Evolutionary conservation across 2,888 invertebrate genomes (phyloP), one percentile per base, ranked within the genome.

Genomic region (Chloroclysta siterata): DNA sequence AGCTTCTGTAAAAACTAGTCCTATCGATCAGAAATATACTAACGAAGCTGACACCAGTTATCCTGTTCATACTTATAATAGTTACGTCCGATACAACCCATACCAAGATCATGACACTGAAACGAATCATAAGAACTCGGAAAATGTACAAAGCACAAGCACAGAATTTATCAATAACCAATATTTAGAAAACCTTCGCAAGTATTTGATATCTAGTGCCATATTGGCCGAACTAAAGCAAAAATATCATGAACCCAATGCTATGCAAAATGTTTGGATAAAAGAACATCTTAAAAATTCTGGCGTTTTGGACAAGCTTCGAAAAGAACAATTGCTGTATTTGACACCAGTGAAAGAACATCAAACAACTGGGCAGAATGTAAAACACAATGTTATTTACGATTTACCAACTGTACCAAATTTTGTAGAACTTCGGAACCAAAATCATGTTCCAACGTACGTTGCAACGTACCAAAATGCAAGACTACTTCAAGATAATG

Each of bases 101-200:
- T 51, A 51, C 50, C 50, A 42, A 42, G 39, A 28, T 48, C 44
- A 36, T 15, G 17, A 17, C 14, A 28, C 28, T 28, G 41, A 48
- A 46, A 5, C 10, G 10, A 39, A 48, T 48, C 3, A 46, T 47
- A n/a, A 28, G 10, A 10, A 53, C 53, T 39, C 4, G 8, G 36
- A 39, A 39, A 39, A 39, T 39, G 36, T 11, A 11, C 10, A 39
- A 39, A 28, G 14, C 5, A 14, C 15, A 41, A 44, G 3, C 22
- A 22, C 22, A 22, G 22, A 29, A 17, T 15, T 46, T n/a, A 60
- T 33, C 6, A 13, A 54, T 5, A 14, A 36, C 11, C 42, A 46
- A 46, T 54, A 42, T 15, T 51, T 61, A 17, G 51, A 55, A 46
- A 13, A 51, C 7, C 36, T 61, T 39, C 36, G 51, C 14, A 33